These are phyloP conservation scores for Beris chalybata DNA, from an alignment of 2,888 invertebrate genomes.

Conservation along the genomic window DNA sequence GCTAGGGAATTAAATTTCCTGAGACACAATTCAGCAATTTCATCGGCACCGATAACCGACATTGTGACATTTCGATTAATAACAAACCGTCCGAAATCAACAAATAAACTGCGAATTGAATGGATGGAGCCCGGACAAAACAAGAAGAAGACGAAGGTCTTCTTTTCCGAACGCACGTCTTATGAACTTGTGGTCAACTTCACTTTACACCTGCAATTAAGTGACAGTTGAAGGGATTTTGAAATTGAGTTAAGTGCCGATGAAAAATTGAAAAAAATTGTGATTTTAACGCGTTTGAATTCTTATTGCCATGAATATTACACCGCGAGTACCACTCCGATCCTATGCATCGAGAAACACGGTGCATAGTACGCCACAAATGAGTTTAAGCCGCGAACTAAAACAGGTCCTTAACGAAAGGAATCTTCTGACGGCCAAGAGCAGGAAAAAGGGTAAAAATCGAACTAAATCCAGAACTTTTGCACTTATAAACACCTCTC, in stretches of 20 bases:
- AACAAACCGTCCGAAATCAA: no score
- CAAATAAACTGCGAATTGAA: no score
- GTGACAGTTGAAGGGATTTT: conserved; percentile 9
- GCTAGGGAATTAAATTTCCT: conserved; percentile 65
- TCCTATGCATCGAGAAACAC: conserved; percentile 2
- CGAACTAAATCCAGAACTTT: not conserved
- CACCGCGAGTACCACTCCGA: conserved; percentile 14
- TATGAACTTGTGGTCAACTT: no score
- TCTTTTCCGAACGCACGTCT: no score
- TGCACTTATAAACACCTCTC: conserved; percentile 16
- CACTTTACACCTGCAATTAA: no score
- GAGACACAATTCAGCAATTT: conserved; percentile 64
- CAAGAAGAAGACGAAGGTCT: no score
- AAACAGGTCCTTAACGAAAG: conserved; percentile 63
- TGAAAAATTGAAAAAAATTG: no score
- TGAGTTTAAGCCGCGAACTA: conserved; percentile 63
- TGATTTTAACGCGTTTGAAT: no score
- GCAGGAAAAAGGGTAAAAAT: conserved; percentile 60
- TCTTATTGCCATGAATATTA: conserved; percentile 13
- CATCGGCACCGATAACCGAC: conserved; percentile 43
- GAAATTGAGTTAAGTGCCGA: not conserved
- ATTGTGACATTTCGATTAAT: no score
- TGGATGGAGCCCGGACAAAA: no score
- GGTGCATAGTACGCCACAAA: conserved; percentile 55
- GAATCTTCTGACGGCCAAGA: conserved; percentile 64